A percentile compares a stretch with the other conserved stretches of the same genome.
Evolutionary conservation across 2,113 vertebrate genomes (phyloP).

Genomic region (Malaclemys terrapin): DNA sequence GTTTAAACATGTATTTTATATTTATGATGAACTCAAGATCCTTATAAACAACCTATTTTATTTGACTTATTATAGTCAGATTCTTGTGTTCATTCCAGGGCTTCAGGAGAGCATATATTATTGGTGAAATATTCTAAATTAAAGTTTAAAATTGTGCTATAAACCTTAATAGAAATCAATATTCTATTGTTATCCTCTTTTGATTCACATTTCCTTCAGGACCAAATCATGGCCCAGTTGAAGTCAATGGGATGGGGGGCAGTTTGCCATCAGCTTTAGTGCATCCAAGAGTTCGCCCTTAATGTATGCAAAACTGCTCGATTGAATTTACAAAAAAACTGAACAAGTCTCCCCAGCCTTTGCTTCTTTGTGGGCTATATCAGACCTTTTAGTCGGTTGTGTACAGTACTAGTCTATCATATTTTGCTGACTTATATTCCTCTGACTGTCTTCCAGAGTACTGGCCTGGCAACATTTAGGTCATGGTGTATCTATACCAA

Average conservation of each 20-base stretch:
- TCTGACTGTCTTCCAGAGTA: constrained; percentile 5
- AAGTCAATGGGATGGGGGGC: neutral
- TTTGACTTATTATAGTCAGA: neutral
- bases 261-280: neutral
- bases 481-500: neutral
- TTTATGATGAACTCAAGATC: neutral
- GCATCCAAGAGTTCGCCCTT: neutral
- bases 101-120: neutral
- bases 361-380: neutral
- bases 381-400: neutral
- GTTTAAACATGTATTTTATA: neutral
- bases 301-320: neutral
- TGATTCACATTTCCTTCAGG: neutral
- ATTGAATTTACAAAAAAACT: neutral
- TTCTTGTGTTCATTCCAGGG: neutral
- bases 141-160: neutral
- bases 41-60: neutral
- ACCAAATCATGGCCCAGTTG: neutral
- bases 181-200: neutral
- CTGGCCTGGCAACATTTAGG: neutral
- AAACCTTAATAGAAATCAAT: neutral
- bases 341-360: neutral
- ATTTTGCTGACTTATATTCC: neutral
- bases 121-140: neutral
- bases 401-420: neutral